Percentiles rank a stretch among this genome's conserved stretches.
phyloP scores from a whole-genome alignment of 2,797 vertebrate genomes.

The Megaceryle alcyon region DNA sequence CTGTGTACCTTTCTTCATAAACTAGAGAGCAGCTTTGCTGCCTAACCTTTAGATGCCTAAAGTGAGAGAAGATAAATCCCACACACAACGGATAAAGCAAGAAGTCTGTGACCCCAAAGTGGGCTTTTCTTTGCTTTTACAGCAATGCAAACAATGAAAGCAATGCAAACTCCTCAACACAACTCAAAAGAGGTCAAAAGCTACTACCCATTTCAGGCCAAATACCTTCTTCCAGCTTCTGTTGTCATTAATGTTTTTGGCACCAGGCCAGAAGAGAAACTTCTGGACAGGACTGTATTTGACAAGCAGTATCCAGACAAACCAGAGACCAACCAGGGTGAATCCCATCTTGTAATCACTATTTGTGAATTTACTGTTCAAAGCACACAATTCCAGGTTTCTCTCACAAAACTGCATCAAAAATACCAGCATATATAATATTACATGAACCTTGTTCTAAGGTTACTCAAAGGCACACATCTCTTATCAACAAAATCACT shows the following conservation, averaged over 20 bases:
- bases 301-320: not conserved
- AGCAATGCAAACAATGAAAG: not conserved
- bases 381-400: not conserved
- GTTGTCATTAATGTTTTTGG: not conserved
- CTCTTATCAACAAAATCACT: constrained; percentile 45
- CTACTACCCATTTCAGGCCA: not conserved
- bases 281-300: not conserved
- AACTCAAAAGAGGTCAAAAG: not conserved
- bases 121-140: not conserved
- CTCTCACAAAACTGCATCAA: not conserved
- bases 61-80: not conserved
- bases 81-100: not conserved
- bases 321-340: not conserved
- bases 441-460: not conserved
- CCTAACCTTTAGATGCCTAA: not conserved
- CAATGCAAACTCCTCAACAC: not conserved
- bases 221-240: not conserved
- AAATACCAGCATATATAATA: not conserved
- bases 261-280: not conserved
- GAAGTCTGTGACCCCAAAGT: not conserved
- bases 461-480: constrained; percentile 24
- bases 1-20: not conserved
- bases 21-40: not conserved
- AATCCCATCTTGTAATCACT: not conserved
- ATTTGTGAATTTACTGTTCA: not conserved